These are phyloP conservation scores for Cyprinodon diabolis DNA, from an alignment of 2,797 vertebrate genomes.

Conservation along the genomic window DNA sequence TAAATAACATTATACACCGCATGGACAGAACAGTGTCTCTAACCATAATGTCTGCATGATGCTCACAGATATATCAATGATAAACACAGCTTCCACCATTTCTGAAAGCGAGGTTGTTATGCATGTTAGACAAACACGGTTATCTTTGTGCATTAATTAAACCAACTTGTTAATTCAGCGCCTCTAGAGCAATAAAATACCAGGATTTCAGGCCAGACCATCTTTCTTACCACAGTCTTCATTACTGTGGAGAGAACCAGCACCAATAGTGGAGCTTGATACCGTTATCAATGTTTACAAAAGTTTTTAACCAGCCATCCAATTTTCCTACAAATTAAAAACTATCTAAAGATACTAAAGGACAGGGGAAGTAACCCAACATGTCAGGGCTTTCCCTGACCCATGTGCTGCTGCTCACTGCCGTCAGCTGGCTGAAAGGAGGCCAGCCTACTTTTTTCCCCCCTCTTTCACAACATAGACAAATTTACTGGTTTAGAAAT, in stretches of 20 bases:
- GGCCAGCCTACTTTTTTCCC: not conserved
- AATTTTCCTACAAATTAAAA: not conserved
- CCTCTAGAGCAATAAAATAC: not conserved
- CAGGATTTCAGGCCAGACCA: conserved; percentile 11
- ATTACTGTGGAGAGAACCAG: conserved; percentile 13
- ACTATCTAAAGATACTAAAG: not conserved
- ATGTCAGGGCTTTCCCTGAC: not conserved
- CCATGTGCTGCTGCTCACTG: not conserved
- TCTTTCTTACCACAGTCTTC: conserved; percentile 20
- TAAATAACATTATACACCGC: conserved; percentile 1
- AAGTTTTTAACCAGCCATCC: not conserved
- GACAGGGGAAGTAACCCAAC: not conserved
- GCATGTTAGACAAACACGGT: not conserved
- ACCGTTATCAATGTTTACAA: not conserved
- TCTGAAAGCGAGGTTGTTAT: not conserved
- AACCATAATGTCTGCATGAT: not conserved
- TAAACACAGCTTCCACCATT: not conserved
- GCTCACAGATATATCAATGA: not conserved
- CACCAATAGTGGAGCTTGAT: conserved; percentile 37
- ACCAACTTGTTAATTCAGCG: not conserved
- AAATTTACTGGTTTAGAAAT: not conserved
- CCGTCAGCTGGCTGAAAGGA: not conserved
- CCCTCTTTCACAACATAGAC: not conserved
- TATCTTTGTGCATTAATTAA: not conserved
- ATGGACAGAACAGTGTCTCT: not conserved